These are phyloP conservation scores for Phengaris alcon DNA, from an alignment of 2,888 invertebrate species.

Conservation along the genomic window DNA sequence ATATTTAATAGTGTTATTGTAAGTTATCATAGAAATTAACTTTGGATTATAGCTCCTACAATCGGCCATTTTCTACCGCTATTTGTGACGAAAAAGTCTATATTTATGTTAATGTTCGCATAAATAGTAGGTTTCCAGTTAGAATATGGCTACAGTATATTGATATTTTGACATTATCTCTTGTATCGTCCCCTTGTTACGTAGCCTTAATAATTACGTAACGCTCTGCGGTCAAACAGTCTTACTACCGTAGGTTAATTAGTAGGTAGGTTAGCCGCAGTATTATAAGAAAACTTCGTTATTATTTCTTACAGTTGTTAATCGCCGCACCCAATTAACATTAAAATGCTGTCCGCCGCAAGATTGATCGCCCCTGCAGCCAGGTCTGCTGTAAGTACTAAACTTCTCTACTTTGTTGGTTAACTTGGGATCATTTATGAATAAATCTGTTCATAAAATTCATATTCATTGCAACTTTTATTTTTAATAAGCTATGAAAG, in stretches of 20 bases:
- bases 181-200: conserved; percentile 55
- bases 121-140: conserved; percentile 43
- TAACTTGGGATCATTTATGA: background rate
- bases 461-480: background rate
- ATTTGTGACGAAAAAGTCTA: conserved; percentile 42
- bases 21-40: conserved; percentile 58
- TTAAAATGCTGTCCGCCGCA: conserved; percentile 89
- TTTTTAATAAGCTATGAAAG: background rate
- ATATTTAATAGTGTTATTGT: conserved; percentile 69
- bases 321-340: conserved; percentile 67
- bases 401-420: background rate
- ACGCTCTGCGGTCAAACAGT: conserved; percentile 67
- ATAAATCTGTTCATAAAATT: background rate
- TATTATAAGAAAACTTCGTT: conserved; percentile 45
- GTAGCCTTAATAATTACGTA: conserved; percentile 75
- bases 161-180: conserved; percentile 15
- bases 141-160: conserved; percentile 43
- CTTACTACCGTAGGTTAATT: conserved; percentile 28
- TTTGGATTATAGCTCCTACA: conserved; percentile 46
- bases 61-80: conserved; percentile 70
- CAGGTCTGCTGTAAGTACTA: conserved; percentile 90
- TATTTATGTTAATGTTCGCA: conserved; percentile 43
- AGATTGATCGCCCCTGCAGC: conserved; percentile 93
- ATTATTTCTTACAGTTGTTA: conserved; percentile 73
- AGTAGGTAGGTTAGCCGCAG: conserved; percentile 22